A percentile compares a stretch with the other conserved stretches of the same genome.
These are phyloP conservation scores for Manis crassicaudata DNA, from an alignment of 2,797 vertebrate species.

Conservation along the genomic window DNA sequence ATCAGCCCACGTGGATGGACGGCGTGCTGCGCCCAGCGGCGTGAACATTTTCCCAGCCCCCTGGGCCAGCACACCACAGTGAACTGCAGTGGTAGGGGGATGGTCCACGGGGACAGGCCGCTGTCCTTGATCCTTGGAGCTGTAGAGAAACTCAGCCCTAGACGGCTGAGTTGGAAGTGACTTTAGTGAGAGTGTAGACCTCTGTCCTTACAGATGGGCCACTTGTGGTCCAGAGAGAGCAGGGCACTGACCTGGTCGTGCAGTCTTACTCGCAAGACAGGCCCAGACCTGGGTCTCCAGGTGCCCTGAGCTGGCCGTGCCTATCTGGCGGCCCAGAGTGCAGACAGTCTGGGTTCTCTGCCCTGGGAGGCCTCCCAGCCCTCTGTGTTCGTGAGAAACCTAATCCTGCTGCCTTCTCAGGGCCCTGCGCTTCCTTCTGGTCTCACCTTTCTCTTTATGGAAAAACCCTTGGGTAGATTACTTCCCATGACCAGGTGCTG, in stretches of 20 bases:
- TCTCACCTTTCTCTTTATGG: conserved; percentile 58
- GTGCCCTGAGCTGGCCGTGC: background rate
- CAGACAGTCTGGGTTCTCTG: background rate
- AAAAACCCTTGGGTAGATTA: background rate
- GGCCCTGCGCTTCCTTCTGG: conserved; percentile 21
- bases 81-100: no score
- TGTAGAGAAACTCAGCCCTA: background rate
- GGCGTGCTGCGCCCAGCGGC: background rate
- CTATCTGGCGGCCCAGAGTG: background rate
- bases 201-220: background rate
- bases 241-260: background rate
- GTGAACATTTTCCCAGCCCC: background rate
- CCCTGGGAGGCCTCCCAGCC: background rate
- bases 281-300: background rate
- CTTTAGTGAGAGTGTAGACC: background rate
- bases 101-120: fast-evolving
- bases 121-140: background rate
- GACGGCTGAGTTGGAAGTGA: background rate
- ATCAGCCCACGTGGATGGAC: fast-evolving
- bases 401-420: conserved; percentile 51
- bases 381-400: conserved; percentile 34
- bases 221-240: background rate
- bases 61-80: background rate
- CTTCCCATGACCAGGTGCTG: conserved; percentile 63
- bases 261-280: background rate